Conservation (phyloP, 2,888 invertebrate genomes). For the Lochmaea crataegi region DNA sequence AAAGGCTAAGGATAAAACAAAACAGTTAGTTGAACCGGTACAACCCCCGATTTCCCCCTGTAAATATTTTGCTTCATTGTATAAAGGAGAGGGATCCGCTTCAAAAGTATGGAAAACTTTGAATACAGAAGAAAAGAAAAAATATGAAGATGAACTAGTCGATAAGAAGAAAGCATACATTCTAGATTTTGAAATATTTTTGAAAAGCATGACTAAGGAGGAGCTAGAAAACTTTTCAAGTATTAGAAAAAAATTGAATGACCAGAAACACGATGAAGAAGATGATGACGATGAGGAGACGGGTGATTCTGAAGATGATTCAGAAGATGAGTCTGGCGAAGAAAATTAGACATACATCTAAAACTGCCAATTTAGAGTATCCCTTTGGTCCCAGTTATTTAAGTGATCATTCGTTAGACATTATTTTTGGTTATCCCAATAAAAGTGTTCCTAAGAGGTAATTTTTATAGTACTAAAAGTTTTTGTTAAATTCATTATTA, state of each 20-base stretch:
- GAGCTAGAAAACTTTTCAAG: constrained; percentile 62
- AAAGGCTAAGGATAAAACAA: constrained; percentile 23
- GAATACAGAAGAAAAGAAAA: constrained; percentile 57
- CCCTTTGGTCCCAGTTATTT: too few relatives aligned
- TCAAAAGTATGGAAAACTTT: constrained; percentile 64
- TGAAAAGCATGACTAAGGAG: constrained; percentile 63
- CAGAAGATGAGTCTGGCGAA: constrained; percentile 35
- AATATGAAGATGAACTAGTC: constrained; percentile 61
- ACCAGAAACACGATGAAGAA: constrained; percentile 35
- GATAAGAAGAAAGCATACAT: constrained; percentile 65
- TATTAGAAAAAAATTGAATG: constrained; percentile 40
- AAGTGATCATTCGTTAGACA: too few relatives aligned
- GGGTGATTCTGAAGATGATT: constrained; percentile 37
- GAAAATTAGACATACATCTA: constrained; percentile 16
- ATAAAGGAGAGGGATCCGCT: constrained; percentile 55
- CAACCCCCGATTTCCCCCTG: constrained; percentile 64
- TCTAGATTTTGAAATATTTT: constrained; percentile 62
- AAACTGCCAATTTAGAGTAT: constrained; percentile 11
- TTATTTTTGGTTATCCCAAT: too few relatives aligned
- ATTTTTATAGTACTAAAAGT: neutral
- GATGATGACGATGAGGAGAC: constrained; percentile 35
- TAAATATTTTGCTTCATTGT: constrained; percentile 59
- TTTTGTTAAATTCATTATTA: neutral
- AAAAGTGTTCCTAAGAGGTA: neutral
- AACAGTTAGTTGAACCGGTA: constrained; percentile 61